phyloP scores from a whole-genome alignment of 2,888 invertebrate species.

The Protonemura montana region DNA sequence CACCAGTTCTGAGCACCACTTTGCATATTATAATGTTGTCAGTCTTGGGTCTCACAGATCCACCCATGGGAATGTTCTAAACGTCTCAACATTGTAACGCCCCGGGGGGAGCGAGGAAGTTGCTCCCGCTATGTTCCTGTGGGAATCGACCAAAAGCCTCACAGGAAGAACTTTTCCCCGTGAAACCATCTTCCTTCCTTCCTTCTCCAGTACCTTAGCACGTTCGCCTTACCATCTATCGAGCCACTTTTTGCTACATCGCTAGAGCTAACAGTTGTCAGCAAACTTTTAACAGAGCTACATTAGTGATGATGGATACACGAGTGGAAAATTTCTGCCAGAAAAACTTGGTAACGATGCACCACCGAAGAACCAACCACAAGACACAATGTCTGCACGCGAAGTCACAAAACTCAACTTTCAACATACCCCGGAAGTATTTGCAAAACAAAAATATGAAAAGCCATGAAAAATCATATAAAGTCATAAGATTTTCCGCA shows the following conservation, averaged over 20 bases:
- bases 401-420: no score
- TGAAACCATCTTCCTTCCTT: background rate
- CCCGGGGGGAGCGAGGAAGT: conserved; percentile 43
- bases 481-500: background rate
- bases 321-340: background rate
- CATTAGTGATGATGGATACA: conserved; percentile 12
- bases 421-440: no score
- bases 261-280: background rate
- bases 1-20: conserved; percentile 37
- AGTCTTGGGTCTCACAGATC: background rate
- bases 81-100: conserved; percentile 38
- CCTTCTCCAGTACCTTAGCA: background rate
- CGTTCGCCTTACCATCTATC: background rate
- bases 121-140: conserved; percentile 43
- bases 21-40: conserved; percentile 46
- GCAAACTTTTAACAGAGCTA: background rate
- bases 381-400: background rate
- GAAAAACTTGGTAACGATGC: conserved; percentile 12
- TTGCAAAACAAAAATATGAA: no score
- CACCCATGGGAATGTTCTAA: conserved; percentile 22
- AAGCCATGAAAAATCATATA: background rate
- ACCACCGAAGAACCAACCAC: background rate
- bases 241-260: background rate
- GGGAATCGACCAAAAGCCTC: conserved; percentile 40
- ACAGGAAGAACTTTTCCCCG: conserved; percentile 42